Conservation (phyloP, 2,888 invertebrate genomes). For the Ptychoptera contaminata region DNA sequence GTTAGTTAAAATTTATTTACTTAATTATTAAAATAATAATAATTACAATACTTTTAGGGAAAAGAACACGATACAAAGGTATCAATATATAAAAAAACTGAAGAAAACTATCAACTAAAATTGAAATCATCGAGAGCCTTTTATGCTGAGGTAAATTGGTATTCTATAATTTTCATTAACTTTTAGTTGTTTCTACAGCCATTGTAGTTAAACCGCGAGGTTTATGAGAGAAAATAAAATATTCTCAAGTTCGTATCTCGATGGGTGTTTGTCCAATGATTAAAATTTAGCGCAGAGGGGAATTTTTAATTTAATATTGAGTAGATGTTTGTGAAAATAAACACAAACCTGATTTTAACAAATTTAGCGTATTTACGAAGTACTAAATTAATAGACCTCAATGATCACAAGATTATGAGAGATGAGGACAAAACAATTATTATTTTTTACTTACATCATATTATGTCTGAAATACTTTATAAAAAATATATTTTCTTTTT, state of each 20-base stretch:
- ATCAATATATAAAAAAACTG: slow-evolving; percentile 96
- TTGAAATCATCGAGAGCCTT: slow-evolving; percentile 91
- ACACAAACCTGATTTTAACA: too few species aligned
- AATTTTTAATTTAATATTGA: neutral
- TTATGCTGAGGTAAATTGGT: slow-evolving; percentile 50
- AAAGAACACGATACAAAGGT: slow-evolving; percentile 88
- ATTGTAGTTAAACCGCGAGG: neutral
- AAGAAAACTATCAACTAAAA: slow-evolving; percentile 92
- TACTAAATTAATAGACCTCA: slow-evolving; percentile 3
- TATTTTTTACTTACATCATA: neutral
- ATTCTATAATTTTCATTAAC: too few species aligned
- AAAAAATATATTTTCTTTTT: neutral
- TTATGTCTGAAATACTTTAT: slow-evolving; percentile 1
- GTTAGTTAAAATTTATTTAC: slow-evolving; percentile 33
- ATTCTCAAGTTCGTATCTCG: neutral
- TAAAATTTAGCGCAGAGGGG: slow-evolving; percentile 27
- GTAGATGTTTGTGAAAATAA: neutral
- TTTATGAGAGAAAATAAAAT: neutral
- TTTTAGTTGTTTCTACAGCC: slow-evolving; percentile 5
- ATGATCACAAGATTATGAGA: slow-evolving; percentile 29
- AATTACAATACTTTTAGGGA: slow-evolving; percentile 37
- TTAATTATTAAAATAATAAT: slow-evolving; percentile 3
- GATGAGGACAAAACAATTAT: slow-evolving; percentile 23
- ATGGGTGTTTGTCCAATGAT: slow-evolving; percentile 21
- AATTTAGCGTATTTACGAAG: too few species aligned